phyloP scores from a whole-genome alignment of 2,797 vertebrate genomes.

The Carapus acus region DNA sequence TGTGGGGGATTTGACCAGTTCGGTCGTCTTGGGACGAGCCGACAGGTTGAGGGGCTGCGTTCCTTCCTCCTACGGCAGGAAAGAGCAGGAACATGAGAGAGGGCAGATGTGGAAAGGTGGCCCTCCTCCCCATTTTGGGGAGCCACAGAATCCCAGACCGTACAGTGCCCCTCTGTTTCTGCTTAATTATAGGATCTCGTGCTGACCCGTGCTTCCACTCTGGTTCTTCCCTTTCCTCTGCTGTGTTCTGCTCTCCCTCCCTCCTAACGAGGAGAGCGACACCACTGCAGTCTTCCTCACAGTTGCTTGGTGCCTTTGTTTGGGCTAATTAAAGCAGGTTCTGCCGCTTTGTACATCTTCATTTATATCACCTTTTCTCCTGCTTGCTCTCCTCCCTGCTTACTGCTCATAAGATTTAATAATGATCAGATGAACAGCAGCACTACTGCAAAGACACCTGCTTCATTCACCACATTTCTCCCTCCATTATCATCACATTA shows the following conservation, averaged over 20 bases:
- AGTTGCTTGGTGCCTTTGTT: constrained; percentile 86
- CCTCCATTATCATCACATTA: constrained; percentile 71
- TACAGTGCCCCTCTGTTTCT: constrained; percentile 51
- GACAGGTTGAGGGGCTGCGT: constrained; percentile 95
- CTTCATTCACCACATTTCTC: constrained; percentile 76
- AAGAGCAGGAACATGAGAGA: constrained; percentile 49
- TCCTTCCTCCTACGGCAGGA: constrained; percentile 82
- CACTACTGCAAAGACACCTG: constrained; percentile 70
- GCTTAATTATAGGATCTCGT: constrained; percentile 84
- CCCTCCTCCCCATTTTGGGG: constrained; percentile 52
- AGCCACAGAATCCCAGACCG: constrained; percentile 78
- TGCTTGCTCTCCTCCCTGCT: constrained; percentile 64
- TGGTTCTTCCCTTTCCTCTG: constrained; percentile 22
- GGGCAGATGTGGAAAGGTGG: constrained; percentile 60
- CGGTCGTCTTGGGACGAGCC: constrained; percentile 87
- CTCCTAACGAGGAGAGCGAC: constrained; percentile 76
- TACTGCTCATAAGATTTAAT: constrained; percentile 70
- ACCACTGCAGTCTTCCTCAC: constrained; percentile 88
- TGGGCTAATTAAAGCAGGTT: constrained; percentile 95
- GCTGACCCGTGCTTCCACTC: constrained; percentile 63
- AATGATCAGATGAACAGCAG: constrained; percentile 70
- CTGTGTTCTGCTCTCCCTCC: constrained; percentile 65
- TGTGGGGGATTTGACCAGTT: constrained; percentile 84
- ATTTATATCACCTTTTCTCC: constrained; percentile 77
- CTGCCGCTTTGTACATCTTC: constrained; percentile 89